Evolutionary conservation across 1,140 invertebrate species (phyloP).

Genomic region (Sesamia nonagrioides): DNA sequence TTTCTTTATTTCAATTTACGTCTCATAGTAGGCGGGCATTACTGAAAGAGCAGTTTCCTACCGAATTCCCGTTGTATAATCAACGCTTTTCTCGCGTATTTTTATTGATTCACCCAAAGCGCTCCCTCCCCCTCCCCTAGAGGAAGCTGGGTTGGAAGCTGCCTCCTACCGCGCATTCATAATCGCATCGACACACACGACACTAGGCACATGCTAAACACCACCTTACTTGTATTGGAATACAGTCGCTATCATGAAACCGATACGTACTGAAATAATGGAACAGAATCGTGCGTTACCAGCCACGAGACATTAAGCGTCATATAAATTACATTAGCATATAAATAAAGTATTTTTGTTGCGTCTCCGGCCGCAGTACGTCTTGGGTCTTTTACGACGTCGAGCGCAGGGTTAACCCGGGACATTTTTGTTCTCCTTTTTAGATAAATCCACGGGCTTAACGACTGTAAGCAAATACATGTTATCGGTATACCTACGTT

Average conservation of each 20-base stretch:
- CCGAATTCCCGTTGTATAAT: constrained; percentile 83
- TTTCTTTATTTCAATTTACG: constrained; percentile 56
- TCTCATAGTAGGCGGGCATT: constrained; percentile 62
- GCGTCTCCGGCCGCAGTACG: constrained; percentile 69
- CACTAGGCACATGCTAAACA: constrained; percentile 64
- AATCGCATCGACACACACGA: constrained; percentile 84
- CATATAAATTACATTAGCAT: constrained; percentile 88
- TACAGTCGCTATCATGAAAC: constrained; percentile 63
- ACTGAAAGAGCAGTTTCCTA: constrained; percentile 77
- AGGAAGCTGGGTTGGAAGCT: constrained; percentile 82
- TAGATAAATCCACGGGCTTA: constrained; percentile 84
- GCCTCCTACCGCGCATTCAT: constrained; percentile 87
- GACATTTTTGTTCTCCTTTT: constrained; percentile 84
- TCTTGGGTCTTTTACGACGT: constrained; percentile 81
- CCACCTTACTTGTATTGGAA: constrained; percentile 68
- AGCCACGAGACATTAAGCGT: constrained; percentile 86
- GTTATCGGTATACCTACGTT: constrained; percentile 84
- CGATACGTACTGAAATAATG: constrained; percentile 71
- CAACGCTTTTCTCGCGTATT: constrained; percentile 86
- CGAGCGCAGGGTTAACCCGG: constrained; percentile 75
- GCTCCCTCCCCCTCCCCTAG: constrained; percentile 68
- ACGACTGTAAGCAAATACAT: constrained; percentile 84
- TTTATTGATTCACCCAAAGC: constrained; percentile 83
- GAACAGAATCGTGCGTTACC: constrained; percentile 85
- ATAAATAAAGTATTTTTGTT: constrained; percentile 88